Conservation (phyloP, 1,140 invertebrate genomes). For the Ganaspis sp. region DNA sequence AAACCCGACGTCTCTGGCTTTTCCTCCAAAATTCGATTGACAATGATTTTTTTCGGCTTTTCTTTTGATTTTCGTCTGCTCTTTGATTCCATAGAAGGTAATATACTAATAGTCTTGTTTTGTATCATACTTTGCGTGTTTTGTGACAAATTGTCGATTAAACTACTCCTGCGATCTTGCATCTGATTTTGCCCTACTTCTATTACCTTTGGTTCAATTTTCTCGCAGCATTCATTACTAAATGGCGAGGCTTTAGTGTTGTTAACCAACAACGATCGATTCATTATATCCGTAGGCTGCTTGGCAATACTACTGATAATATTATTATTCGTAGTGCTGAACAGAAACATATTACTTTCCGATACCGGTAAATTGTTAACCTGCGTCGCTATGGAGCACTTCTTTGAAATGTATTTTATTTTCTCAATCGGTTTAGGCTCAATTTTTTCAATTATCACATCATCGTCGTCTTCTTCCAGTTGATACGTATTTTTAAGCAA, state of each 20-base stretch:
- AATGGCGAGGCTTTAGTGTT: background rate
- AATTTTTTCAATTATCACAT: background rate
- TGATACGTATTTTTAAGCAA: background rate
- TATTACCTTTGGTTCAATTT: background rate
- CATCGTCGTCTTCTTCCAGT: background rate
- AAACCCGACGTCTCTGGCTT: slow-evolving; percentile 8
- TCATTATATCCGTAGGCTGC: background rate
- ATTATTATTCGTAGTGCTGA: background rate
- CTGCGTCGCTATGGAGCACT: slow-evolving; percentile 49
- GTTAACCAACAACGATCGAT: background rate
- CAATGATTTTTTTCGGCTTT: slow-evolving; percentile 41
- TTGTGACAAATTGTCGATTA: background rate
- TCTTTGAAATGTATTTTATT: slow-evolving; percentile 23
- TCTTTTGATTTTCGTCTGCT: slow-evolving; percentile 52
- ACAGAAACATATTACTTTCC: slow-evolving; percentile 19
- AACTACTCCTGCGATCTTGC: background rate
- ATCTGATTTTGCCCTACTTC: background rate
- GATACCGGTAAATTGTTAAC: slow-evolving; percentile 40
- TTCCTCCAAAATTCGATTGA: background rate
- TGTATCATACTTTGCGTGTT: background rate
- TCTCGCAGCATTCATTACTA: background rate
- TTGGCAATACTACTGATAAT: background rate
- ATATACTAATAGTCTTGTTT: background rate
- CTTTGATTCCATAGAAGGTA: slow-evolving; percentile 37
- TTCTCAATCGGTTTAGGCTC: background rate